Percentiles rank a stretch among this genome's conserved stretches.
phyloP scores from a whole-genome alignment of 2,113 vertebrate species.

The Xyrauchen texanus region DNA sequence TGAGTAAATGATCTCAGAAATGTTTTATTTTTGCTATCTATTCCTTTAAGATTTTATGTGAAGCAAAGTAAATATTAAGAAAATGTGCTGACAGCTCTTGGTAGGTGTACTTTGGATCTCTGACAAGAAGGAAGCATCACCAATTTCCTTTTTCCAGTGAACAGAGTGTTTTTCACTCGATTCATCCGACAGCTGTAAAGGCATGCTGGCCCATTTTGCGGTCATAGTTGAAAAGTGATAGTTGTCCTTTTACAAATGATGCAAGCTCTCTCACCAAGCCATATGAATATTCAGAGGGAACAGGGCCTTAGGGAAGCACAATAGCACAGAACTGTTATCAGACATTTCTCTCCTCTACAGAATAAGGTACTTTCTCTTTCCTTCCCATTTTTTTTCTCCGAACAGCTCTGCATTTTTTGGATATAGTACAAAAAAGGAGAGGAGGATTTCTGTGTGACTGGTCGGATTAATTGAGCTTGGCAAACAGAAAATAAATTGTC shows the following conservation, averaged over 20 bases:
- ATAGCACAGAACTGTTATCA: slow-evolving; percentile 36
- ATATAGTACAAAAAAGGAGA: slow-evolving; percentile 61
- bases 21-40: too few relatives aligned
- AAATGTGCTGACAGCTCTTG: neutral
- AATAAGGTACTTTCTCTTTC: slow-evolving; percentile 28
- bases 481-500: slow-evolving; percentile 71
- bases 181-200: neutral
- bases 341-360: too few relatives aligned
- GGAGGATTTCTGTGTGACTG: slow-evolving; percentile 62
- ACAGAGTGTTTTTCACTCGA: neutral
- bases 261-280: slow-evolving; percentile 62
- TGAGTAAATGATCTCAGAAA: too few relatives aligned
- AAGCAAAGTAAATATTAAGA: too few relatives aligned
- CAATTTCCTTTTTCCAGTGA: neutral
- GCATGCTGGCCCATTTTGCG: neutral
- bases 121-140: neutral
- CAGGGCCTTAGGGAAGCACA: slow-evolving; percentile 62
- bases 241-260: slow-evolving; percentile 63
- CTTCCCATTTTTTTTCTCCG: slow-evolving; percentile 48
- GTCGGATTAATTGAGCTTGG: slow-evolving; percentile 75
- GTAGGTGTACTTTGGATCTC: neutral
- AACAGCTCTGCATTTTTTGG: slow-evolving; percentile 60
- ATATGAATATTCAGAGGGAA: slow-evolving; percentile 67
- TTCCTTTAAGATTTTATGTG: too few relatives aligned
- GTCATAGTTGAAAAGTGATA: slow-evolving; percentile 51